Conservation (phyloP, 2,113 vertebrate genomes). For the Dinomys branickii region DNA sequence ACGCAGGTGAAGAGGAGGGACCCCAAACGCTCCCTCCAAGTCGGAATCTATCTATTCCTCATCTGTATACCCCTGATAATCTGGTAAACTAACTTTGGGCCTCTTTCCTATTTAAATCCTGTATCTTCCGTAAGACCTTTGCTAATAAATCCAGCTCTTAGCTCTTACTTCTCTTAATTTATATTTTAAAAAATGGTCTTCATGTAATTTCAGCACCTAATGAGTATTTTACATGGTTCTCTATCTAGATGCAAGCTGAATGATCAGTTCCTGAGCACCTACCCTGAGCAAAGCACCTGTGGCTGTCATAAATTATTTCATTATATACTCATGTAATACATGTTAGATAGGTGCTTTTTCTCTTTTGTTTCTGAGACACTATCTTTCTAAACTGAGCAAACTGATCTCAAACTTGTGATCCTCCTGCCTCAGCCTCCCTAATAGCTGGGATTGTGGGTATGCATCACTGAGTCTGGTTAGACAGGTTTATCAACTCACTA, state of each 20-base stretch:
- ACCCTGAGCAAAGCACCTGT: neutral
- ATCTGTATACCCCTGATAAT: neutral
- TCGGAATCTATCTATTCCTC: neutral
- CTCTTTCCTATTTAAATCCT: neutral
- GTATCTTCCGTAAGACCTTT: neutral
- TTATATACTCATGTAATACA: neutral
- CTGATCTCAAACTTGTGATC: neutral
- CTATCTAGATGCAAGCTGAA: neutral
- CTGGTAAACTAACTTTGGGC: neutral
- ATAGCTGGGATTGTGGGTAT: neutral
- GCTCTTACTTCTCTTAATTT: neutral
- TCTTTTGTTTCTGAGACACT: neutral
- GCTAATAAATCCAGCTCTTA: neutral
- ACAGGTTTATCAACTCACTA: neutral
- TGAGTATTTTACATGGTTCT: neutral
- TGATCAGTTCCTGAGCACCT: neutral
- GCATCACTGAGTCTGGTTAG: neutral
- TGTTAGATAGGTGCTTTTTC: neutral
- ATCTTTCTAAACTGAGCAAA: neutral
- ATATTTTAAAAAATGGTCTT: neutral
- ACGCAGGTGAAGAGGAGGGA: neutral
- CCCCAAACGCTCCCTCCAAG: neutral
- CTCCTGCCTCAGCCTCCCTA: neutral
- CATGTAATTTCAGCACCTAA: constrained; percentile 8
- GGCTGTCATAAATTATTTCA: neutral